These are phyloP conservation scores for Pemphredon lugubris DNA, from an alignment of 2,888 invertebrate species.

Conservation along the genomic window DNA sequence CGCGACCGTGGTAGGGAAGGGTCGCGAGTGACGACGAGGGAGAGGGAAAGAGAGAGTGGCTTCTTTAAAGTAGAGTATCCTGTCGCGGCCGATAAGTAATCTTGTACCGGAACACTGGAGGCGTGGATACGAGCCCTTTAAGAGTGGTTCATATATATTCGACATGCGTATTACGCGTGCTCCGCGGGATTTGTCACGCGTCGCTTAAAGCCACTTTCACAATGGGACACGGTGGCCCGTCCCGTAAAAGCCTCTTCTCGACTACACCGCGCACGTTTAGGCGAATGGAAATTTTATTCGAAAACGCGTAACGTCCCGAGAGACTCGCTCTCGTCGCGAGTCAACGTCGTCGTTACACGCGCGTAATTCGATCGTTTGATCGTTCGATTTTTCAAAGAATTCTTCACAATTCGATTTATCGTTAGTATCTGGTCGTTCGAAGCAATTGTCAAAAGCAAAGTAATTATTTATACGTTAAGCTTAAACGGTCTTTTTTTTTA, in stretches of 20 bases:
- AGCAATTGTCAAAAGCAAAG: too few relatives aligned
- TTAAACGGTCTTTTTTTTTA: too few relatives aligned
- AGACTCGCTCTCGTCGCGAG: too few relatives aligned
- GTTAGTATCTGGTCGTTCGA: too few relatives aligned
- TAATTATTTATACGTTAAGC: too few relatives aligned
- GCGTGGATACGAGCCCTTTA: conserved; percentile 65
- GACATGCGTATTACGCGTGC: conserved; percentile 59
- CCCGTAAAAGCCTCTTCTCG: too few relatives aligned
- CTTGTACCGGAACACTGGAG: conserved; percentile 69
- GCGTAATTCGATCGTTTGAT: too few relatives aligned
- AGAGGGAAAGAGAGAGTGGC: conserved; percentile 22
- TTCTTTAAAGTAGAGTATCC: conserved; percentile 71
- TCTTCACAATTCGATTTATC: too few relatives aligned
- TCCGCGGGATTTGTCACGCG: conserved; percentile 55
- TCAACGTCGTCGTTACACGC: too few relatives aligned
- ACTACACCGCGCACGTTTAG: neutral
- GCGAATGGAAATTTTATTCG: neutral
- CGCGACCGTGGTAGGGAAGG: neutral
- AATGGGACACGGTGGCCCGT: conserved; percentile 10
- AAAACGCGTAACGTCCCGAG: too few relatives aligned
- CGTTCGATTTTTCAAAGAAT: too few relatives aligned
- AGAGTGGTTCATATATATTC: conserved; percentile 54
- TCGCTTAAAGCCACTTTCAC: conserved; percentile 33
- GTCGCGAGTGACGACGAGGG: too few relatives aligned
- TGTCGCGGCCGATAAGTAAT: conserved; percentile 71